Evolutionary conservation across 2,113 vertebrate species (phyloP).

Genomic region (Danionella cerebrum): DNA sequence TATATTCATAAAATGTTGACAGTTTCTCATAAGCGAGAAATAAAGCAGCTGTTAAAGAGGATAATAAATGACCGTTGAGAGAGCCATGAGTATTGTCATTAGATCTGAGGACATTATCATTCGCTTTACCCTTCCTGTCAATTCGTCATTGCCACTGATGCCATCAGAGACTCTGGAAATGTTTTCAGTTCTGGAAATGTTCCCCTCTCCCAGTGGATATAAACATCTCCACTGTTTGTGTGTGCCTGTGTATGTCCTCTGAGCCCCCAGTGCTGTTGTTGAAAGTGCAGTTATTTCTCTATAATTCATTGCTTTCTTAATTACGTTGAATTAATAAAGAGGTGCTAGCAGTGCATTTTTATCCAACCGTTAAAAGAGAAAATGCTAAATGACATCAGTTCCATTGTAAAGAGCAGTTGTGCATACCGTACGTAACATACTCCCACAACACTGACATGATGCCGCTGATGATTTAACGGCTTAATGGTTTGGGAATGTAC

Average conservation of each 20-base stretch:
- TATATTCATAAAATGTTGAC: not conserved
- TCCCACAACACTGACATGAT: too few relatives aligned
- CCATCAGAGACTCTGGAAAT: not conserved
- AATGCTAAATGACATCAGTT: too few relatives aligned
- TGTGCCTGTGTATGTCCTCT: not conserved
- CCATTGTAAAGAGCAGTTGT: too few relatives aligned
- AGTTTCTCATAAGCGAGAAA: not conserved
- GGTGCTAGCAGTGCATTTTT: too few relatives aligned
- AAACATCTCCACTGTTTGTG: not conserved
- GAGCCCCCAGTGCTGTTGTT: not conserved
- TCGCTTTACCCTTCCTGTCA: not conserved
- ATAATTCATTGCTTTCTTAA: not conserved
- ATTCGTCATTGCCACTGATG: not conserved
- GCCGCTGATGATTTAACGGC: too few relatives aligned
- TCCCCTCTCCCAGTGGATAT: not conserved
- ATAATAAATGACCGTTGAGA: not conserved
- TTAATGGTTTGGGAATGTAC: too few relatives aligned
- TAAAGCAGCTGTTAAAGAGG: not conserved
- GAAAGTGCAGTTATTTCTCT: slow-evolving; percentile 9
- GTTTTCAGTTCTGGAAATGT: slow-evolving; percentile 8
- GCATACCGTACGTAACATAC: too few relatives aligned
- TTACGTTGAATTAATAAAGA: too few relatives aligned
- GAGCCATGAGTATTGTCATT: not conserved
- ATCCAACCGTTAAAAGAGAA: too few relatives aligned
- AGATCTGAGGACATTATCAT: not conserved